Percentiles rank a stretch among this genome's conserved stretches.
Evolutionary conservation across 2,797 vertebrate species (phyloP).

Genomic region (Taeniopygia guttata): DNA sequence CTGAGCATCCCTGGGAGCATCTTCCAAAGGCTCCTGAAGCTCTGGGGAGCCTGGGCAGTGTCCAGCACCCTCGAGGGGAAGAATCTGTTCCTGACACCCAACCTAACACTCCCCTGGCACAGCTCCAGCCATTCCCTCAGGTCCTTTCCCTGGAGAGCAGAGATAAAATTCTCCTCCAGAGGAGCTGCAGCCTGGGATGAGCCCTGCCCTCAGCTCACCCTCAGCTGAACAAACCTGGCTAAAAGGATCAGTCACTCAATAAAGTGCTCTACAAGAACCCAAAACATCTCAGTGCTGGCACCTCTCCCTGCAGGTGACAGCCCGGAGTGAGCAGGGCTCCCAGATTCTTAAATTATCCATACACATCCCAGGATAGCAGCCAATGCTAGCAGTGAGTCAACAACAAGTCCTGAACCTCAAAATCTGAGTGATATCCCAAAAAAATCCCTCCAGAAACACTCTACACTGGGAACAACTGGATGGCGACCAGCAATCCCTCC

Average conservation of each 20-base stretch:
- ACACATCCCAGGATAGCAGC: fast-evolving
- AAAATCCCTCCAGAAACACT: background rate
- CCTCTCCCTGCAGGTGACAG: background rate
- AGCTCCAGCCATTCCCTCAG: background rate
- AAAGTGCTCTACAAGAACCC: background rate
- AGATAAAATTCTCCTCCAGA: background rate
- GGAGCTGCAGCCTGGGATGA: background rate
- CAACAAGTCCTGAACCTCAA: background rate
- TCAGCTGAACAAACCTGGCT: background rate
- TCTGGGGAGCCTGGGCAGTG: background rate
- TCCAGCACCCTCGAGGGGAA: background rate
- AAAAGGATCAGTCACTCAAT: background rate
- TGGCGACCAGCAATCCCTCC: background rate
- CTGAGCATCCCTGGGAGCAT: fast-evolving
- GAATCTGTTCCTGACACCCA: background rate
- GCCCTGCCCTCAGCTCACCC: background rate
- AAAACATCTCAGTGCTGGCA: background rate
- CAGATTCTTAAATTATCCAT: background rate
- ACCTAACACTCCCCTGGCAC: no score
- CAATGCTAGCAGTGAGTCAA: background rate
- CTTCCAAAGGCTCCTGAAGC: fast-evolving
- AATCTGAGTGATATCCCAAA: background rate
- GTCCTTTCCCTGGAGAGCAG: background rate
- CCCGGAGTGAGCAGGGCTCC: background rate
- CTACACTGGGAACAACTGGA: background rate